These are phyloP conservation scores for Metaphire vulgaris DNA, from an alignment of 1,140 invertebrate genomes.

Conservation along the genomic window DNA sequence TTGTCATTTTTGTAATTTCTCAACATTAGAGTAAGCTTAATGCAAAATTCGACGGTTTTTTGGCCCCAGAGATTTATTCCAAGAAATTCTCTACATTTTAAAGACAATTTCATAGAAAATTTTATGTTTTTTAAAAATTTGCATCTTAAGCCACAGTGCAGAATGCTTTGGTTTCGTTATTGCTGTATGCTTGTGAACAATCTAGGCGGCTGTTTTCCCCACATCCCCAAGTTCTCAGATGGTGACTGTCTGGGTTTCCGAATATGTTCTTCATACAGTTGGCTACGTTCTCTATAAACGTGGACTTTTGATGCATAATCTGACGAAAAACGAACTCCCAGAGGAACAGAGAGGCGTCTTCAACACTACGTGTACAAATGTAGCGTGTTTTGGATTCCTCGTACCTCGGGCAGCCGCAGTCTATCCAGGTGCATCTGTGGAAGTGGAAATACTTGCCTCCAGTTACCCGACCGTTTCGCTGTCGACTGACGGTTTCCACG, in stretches of 20 bases:
- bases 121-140: no score
- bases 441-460: not conserved
- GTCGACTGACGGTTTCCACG: not conserved
- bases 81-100: no score
- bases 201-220: not conserved
- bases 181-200: no score
- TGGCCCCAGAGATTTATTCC: no score
- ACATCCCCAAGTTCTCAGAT: not conserved
- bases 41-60: no score
- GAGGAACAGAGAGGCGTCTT: not conserved
- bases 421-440: not conserved
- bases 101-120: no score
- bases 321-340: not conserved
- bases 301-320: not conserved
- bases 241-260: not conserved
- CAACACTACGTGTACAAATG: not conserved
- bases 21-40: no score
- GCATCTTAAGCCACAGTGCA: no score
- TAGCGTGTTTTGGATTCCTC: not conserved
- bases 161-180: no score
- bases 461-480: not conserved
- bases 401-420: not conserved
- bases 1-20: no score
- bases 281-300: not conserved
- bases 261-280: not conserved